These are phyloP conservation scores for Actinostola sp. DNA, from an alignment of 92 coral and sea anemone species.

Conservation along the genomic window DNA sequence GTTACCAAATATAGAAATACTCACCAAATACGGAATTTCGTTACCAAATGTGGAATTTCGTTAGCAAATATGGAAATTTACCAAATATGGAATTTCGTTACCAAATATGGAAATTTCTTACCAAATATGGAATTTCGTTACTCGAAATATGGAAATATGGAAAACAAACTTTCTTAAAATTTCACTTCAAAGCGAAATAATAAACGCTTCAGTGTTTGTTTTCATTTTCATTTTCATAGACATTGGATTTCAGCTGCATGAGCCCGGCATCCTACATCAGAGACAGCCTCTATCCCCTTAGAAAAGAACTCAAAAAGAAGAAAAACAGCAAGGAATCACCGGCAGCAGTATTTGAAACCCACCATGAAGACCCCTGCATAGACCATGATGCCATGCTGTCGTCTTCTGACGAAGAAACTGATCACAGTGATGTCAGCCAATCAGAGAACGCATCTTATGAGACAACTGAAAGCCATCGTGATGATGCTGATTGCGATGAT, in stretches of 20 bases:
- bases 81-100: no score
- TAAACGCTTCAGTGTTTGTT: no score
- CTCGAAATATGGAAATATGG: no score
- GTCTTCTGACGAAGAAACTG: not conserved
- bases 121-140: no score
- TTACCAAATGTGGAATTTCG: no score
- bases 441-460: not conserved
- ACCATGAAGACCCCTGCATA: not conserved
- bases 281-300: conserved; percentile 79
- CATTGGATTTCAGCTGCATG: conserved; percentile 47
- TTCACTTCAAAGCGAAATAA: no score
- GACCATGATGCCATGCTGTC: conserved; percentile 5
- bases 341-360: not conserved
- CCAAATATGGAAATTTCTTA: no score
- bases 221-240: conserved; percentile 33
- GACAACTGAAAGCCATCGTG: not conserved
- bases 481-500: conserved; percentile 21
- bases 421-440: not conserved
- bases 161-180: no score
- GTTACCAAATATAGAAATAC: no score
- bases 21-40: no score
- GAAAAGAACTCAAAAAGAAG: conserved; percentile 65
- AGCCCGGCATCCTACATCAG: conserved; percentile 75
- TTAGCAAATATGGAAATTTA: no score
- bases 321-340: conserved; percentile 6